phyloP scores from a whole-genome alignment of 1,140 invertebrate genomes.

The Panagrolaimus sp. region DNA sequence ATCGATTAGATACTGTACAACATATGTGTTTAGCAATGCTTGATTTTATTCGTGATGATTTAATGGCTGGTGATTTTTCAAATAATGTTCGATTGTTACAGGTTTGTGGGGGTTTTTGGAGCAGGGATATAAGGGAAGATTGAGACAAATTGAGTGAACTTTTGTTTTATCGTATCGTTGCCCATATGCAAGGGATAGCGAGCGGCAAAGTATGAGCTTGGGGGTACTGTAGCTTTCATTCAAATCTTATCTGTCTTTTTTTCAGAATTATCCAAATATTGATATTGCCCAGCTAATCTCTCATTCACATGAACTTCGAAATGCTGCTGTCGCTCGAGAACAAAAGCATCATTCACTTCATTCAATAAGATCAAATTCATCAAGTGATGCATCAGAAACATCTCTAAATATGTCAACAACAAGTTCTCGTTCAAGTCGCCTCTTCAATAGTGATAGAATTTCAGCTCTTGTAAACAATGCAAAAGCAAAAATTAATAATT shows the following conservation, averaged over 20 bases:
- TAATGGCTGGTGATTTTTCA: conserved; percentile 42
- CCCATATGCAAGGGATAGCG: too few species aligned
- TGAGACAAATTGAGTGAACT: too few species aligned
- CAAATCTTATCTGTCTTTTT: not conserved
- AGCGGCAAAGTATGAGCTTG: too few species aligned
- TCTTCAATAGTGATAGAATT: conserved; percentile 19
- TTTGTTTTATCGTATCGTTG: too few species aligned
- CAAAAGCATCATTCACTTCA: not conserved
- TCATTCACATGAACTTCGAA: too few species aligned
- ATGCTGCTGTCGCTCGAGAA: not conserved
- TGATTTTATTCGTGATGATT: conserved; percentile 25
- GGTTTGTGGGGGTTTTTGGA: too few species aligned
- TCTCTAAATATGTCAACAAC: not conserved
- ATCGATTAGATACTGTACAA: conserved; percentile 44
- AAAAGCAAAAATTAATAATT: conserved; percentile 20
- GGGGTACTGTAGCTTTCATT: too few species aligned
- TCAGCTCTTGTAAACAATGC: conserved; percentile 20
- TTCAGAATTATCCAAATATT: too few species aligned
- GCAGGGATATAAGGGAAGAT: too few species aligned
- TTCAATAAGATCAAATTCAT: not conserved
- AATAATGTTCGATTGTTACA: conserved; percentile 43
- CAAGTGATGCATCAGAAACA: not conserved
- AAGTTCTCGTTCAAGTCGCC: not conserved
- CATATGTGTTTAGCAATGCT: conserved; percentile 47
- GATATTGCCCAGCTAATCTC: too few species aligned